A percentile compares a stretch with the other conserved stretches of the same genome.
These are phyloP conservation scores for Clarias magur DNA, from an alignment of 2,113 vertebrate genomes.

Conservation along the genomic window DNA sequence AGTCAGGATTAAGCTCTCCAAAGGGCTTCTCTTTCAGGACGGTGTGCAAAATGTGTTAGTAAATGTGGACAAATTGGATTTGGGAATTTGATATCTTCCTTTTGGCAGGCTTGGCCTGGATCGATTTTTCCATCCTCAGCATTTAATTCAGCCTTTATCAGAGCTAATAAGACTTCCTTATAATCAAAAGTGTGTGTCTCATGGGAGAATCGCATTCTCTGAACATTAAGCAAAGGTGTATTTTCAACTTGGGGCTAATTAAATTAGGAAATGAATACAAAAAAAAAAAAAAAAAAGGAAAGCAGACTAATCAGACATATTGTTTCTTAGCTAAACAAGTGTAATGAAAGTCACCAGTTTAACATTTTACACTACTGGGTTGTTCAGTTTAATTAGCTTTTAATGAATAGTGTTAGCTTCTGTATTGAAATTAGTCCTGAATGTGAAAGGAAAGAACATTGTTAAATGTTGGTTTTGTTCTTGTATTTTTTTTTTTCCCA, in stretches of 20 bases:
- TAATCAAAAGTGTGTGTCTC: conserved; percentile 19
- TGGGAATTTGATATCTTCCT: conserved; percentile 15
- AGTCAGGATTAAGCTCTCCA: neutral
- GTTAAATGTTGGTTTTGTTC: neutral
- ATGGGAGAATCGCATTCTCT: neutral
- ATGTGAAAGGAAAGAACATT: neutral
- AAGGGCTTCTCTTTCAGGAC: neutral
- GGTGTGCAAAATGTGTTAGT: conserved; percentile 32
- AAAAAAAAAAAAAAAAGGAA: too few relatives aligned
- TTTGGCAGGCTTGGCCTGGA: conserved; percentile 13
- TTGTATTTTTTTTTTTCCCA: neutral
- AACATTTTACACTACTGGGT: neutral
- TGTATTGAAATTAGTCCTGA: neutral
- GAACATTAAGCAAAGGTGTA: neutral
- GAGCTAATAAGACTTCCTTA: conserved; percentile 16
- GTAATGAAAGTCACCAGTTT: neutral
- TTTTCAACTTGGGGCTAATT: neutral
- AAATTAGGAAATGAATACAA: neutral
- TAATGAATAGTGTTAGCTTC: neutral
- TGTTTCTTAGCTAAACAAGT: neutral
- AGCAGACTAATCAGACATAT: neutral
- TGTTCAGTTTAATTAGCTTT: neutral
- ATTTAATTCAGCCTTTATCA: conserved; percentile 11
- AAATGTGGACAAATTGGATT: conserved; percentile 13
- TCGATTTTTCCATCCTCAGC: conserved; percentile 29